Base-by-base conservation (phyloP, 2,113 vertebrate species). In the Onychostoma macrolepis region DNA sequence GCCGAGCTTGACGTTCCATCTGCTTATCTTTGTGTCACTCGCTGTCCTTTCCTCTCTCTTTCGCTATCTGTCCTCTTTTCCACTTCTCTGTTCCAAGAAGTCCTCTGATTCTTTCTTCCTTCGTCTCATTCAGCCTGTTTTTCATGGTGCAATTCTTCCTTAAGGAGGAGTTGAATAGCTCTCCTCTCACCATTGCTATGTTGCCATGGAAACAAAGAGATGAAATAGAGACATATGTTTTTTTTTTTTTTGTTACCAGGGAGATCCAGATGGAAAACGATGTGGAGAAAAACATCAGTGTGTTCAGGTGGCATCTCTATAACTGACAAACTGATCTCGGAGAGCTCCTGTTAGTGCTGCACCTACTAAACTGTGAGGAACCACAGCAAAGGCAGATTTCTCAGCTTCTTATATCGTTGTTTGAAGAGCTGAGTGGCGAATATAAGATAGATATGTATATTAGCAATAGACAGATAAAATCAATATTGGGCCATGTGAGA, bases 131-230 rank as follows among this genome's bases (percentile, higher is more conserved):
- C 63, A 69, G 63, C 76, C 83, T 89, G 78, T 85, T 88, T 67
- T 89, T 88, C 74, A 69, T 88, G 84, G 86, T 88, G 89, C 86
- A 87, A 89, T 90, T 90, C 85, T 90, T 91, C 53, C 63, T 85
- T 78, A 87, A 93, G 90, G 90, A 91, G 84, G 85, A 90, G 45
- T 87, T 87, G 88, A 92, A 90, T 85, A 72, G 88, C 91, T 90
- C 88, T 93, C 65, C 83, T 91, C 88, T 87, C 88, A 85, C 71
- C 81, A 17, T 86, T 85, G 89, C 92, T 86, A 89, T 7, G 94
- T 95, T 95, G 88, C 94, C 93, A 94, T 95, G 90, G 95, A 93
- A 95, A 95, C 94, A 93, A 90, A 90, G 89, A 86, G 81, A 89
- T 89, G 86, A 87, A 92, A 94, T 91, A 91, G 88, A 94, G 93